Percentiles rank a stretch among this genome's conserved stretches.
Evolutionary conservation across 2,888 invertebrate species (phyloP).

Genomic region (Aporophyla lueneburgensis): DNA sequence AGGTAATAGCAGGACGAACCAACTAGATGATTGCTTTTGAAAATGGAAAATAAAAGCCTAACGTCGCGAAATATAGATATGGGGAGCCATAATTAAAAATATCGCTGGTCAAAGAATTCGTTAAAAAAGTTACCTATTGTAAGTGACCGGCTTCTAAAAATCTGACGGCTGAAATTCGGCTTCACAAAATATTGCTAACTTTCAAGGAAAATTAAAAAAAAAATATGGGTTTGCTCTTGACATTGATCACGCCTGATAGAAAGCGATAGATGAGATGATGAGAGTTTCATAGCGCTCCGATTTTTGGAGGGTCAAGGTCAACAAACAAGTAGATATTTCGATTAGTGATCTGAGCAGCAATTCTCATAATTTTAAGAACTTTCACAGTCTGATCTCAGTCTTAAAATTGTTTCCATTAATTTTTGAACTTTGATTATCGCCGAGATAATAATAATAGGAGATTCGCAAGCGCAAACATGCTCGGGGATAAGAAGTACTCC

Average conservation of each 20-base stretch:
- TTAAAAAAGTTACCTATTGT: not conserved
- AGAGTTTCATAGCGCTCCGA: not conserved
- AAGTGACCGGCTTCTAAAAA: not conserved
- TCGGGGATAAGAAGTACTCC: no score
- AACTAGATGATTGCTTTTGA: not conserved
- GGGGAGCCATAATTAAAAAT: not conserved
- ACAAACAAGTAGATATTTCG: not conserved
- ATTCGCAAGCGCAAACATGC: no score
- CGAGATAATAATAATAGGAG: no score
- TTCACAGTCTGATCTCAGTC: no score
- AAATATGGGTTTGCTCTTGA: no score
- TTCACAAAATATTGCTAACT: not conserved
- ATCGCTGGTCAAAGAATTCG: not conserved
- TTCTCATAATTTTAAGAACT: no score
- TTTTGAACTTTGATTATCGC: no score
- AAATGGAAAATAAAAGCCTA: no score
- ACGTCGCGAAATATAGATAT: not conserved
- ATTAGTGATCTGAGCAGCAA: not conserved
- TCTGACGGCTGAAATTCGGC: not conserved
- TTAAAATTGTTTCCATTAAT: no score
- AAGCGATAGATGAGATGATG: no score
- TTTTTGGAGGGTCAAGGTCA: not conserved
- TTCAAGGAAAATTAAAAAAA: not conserved
- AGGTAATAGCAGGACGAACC: not conserved
- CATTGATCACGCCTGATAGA: no score